A percentile compares a stretch with the other conserved stretches of the same genome.
Conservation (phyloP, 2,888 invertebrate species). For the Oscheius onirici region DNA sequence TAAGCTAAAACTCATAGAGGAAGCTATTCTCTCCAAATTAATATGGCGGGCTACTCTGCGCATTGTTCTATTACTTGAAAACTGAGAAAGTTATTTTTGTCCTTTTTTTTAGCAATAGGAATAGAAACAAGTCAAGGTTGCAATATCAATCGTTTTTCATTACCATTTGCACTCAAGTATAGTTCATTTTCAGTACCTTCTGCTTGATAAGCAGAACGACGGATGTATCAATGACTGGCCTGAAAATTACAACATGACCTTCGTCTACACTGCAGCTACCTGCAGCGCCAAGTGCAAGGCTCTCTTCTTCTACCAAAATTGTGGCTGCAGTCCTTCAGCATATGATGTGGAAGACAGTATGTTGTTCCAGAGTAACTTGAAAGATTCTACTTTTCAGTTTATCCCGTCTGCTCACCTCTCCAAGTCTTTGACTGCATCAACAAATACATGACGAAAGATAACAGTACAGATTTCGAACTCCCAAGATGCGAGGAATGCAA, state of each 20-base stretch:
- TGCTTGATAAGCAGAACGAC: conserved; percentile 48
- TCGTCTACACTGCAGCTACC: conserved; percentile 44
- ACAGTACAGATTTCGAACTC: conserved; percentile 19
- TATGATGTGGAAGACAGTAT: conserved; percentile 45
- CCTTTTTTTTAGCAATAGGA: too few relatives aligned
- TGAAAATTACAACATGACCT: conserved; percentile 28
- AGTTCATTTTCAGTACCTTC: conserved; percentile 46
- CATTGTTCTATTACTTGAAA: too few relatives aligned
- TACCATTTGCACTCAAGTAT: too few relatives aligned
- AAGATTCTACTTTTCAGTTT: conserved; percentile 6
- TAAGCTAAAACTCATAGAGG: too few relatives aligned
- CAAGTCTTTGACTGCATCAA: conserved; percentile 28
- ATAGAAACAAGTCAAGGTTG: too few relatives aligned
- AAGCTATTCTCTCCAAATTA: too few relatives aligned
- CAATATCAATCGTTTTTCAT: too few relatives aligned
- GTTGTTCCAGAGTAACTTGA: background rate
- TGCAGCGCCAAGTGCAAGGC: conserved; percentile 46
- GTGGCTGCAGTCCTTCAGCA: conserved; percentile 57
- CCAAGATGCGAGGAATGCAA: conserved; percentile 28
- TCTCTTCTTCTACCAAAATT: conserved; percentile 39
- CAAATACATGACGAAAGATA: conserved; percentile 4
- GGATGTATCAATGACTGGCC: conserved; percentile 58
- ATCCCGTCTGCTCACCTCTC: conserved; percentile 27
- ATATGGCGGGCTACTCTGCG: too few relatives aligned
- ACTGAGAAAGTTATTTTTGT: too few relatives aligned